Conservation (phyloP, 2,888 invertebrate genomes). For the Melolontha melolontha region DNA sequence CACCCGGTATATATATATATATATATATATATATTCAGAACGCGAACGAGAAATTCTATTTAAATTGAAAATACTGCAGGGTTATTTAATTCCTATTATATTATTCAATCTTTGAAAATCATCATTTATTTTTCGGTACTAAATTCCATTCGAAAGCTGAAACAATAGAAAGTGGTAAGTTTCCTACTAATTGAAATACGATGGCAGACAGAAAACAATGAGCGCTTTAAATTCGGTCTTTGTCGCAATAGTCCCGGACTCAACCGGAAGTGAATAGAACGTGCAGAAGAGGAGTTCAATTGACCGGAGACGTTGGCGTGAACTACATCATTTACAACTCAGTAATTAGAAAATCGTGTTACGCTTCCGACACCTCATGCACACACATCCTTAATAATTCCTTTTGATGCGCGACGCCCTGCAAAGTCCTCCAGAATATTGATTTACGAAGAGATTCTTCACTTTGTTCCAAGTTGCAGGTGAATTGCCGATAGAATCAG, state of each 20-base stretch:
- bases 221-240: slow-evolving; percentile 34
- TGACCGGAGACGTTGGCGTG: slow-evolving; percentile 38
- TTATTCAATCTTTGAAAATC: slow-evolving; percentile 6
- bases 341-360: slow-evolving; percentile 49
- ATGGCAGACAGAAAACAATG: slow-evolving; percentile 21
- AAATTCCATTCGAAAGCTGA: slow-evolving; percentile 25
- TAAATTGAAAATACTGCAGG: neutral
- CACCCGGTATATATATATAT: no score
- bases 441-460: slow-evolving; percentile 34
- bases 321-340: slow-evolving; percentile 50
- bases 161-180: slow-evolving; percentile 28
- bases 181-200: slow-evolving; percentile 37
- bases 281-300: slow-evolving; percentile 34
- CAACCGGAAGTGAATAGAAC: slow-evolving; percentile 36
- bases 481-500: slow-evolving; percentile 27
- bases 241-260: slow-evolving; percentile 17
- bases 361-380: slow-evolving; percentile 34
- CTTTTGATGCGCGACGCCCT: slow-evolving; percentile 39
- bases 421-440: slow-evolving; percentile 38
- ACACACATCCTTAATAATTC: slow-evolving; percentile 44
- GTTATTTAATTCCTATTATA: neutral
- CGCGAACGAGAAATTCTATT: slow-evolving; percentile 7
- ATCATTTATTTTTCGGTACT: slow-evolving; percentile 10
- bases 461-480: slow-evolving; percentile 26
- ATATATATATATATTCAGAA: no score